phyloP scores from a whole-genome alignment of 2,888 invertebrate species.

The Terebella lapidaria region DNA sequence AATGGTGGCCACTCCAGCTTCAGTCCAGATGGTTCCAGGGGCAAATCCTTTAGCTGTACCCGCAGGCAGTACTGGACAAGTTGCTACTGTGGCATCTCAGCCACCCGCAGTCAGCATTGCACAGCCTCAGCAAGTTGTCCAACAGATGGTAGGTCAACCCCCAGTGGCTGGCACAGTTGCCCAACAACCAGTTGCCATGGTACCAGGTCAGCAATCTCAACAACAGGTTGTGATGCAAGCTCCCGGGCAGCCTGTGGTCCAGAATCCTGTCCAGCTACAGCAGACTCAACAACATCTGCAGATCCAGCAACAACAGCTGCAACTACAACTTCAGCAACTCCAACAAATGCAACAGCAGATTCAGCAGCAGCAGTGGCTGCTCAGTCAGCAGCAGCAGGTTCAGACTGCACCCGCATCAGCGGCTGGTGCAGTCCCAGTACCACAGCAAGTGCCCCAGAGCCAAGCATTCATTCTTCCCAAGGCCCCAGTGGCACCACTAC shows the following conservation, averaged over 20 bases:
- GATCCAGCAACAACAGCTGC: slow-evolving; percentile 12
- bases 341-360: slow-evolving; percentile 4
- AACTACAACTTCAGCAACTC: slow-evolving; percentile 10
- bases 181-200: background rate
- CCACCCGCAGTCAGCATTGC: too few relatives aligned
- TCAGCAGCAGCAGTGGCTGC: slow-evolving; percentile 13
- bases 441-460: background rate
- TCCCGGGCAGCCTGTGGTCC: slow-evolving; percentile 6
- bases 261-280: slow-evolving; percentile 59
- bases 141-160: background rate
- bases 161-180: background rate
- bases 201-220: background rate
- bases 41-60: too few relatives aligned
- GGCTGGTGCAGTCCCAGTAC: too few relatives aligned
- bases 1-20: too few relatives aligned
- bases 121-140: background rate
- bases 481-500: too few relatives aligned
- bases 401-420: too few relatives aligned
- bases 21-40: too few relatives aligned
- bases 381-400: background rate
- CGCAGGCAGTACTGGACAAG: too few relatives aligned
- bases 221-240: slow-evolving; percentile 5
- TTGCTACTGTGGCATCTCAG: too few relatives aligned
- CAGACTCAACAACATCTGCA: slow-evolving; percentile 61
- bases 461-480: too few relatives aligned